A percentile compares a stretch with the other conserved stretches of the same genome.
Conservation (phyloP, 2,888 invertebrate genomes). For the Acronicta psi region DNA sequence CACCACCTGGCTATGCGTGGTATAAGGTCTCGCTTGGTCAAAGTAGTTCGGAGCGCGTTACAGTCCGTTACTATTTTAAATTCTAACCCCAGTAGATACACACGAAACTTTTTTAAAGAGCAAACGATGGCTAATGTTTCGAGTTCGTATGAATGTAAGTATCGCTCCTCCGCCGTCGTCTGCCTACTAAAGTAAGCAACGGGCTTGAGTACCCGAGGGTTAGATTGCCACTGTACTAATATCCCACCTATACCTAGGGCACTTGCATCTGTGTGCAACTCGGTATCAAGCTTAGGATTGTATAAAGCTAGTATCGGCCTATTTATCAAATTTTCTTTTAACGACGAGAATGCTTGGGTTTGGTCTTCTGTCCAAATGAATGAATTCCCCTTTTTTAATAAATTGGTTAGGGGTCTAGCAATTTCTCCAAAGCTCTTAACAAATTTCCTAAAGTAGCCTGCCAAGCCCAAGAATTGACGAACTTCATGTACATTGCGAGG, state of each 20-base stretch:
- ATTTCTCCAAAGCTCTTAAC: background rate
- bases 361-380: no score
- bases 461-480: constrained; percentile 2
- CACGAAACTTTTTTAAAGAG: constrained; percentile 9
- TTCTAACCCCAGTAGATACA: constrained; percentile 1
- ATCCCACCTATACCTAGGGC: constrained; percentile 1
- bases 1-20: constrained; percentile 12
- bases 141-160: constrained; percentile 9
- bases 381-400: no score
- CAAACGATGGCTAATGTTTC: constrained; percentile 8
- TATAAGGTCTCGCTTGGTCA: constrained; percentile 9
- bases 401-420: background rate
- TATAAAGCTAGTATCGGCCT: constrained; percentile 14
- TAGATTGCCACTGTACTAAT: background rate
- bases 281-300: constrained; percentile 23
- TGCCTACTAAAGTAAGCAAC: constrained; percentile 10
- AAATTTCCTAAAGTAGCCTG: background rate
- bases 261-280: constrained; percentile 51
- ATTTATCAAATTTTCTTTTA: constrained; percentile 1
- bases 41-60: constrained; percentile 2
- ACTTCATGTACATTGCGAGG: constrained; percentile 1
- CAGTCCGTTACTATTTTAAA: constrained; percentile 7
- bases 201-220: background rate
- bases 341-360: background rate
- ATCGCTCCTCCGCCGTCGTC: background rate